Evolutionary conservation across 1,140 invertebrate genomes (phyloP).

Genomic region (Phortica variegata): DNA sequence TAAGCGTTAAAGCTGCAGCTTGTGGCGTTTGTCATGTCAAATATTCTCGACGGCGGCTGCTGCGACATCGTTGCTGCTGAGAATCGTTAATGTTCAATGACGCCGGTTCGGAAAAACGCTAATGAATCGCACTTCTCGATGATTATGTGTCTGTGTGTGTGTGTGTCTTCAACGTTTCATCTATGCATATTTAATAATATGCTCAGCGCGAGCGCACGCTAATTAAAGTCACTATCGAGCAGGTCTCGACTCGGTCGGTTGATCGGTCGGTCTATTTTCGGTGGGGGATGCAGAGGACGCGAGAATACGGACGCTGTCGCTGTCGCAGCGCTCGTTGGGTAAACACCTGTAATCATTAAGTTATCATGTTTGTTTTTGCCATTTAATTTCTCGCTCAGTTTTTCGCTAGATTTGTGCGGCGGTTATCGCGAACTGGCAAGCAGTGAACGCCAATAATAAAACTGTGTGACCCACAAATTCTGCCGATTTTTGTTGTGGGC

Average conservation of each 20-base stretch:
- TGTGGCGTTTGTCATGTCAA: no score
- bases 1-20: no score
- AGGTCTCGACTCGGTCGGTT: no score
- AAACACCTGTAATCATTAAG: constrained; percentile 48
- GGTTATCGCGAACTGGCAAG: no score
- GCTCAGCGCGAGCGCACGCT: constrained; percentile 26
- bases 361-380: constrained; percentile 31
- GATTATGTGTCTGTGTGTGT: not conserved
- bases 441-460: no score
- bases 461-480: no score
- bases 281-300: constrained; percentile 7
- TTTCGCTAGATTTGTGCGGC: no score
- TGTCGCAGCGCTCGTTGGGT: constrained; percentile 11
- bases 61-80: constrained; percentile 13
- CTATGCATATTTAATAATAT: constrained; percentile 39
- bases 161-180: constrained; percentile 35
- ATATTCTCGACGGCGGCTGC: constrained; percentile 2
- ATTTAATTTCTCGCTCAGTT: no score
- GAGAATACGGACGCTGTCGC: constrained; percentile 14
- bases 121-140: no score
- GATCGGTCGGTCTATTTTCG: constrained; percentile 24
- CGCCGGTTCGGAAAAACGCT: no score
- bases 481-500: no score
- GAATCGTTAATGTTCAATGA: constrained; percentile 7
- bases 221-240: constrained; percentile 38